phyloP scores from a whole-genome alignment of 2,888 invertebrate species.

The Drosophila paranaensis region DNA sequence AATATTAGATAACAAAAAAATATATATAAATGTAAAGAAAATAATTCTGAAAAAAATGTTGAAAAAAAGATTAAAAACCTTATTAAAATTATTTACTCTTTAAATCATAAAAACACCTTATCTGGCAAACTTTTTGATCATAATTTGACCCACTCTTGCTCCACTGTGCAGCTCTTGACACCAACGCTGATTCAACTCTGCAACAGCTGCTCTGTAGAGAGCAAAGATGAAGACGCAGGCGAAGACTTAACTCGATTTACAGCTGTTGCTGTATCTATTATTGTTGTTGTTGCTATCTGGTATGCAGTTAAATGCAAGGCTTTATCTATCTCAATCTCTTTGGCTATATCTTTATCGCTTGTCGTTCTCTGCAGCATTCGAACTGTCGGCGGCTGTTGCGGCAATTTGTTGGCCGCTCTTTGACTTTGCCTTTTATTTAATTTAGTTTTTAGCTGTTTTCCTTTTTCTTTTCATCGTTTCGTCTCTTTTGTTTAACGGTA shows the following conservation, averaged over 20 bases:
- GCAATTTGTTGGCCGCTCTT: constrained; percentile 63
- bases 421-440: constrained; percentile 65
- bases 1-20: not conserved
- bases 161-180: constrained; percentile 17
- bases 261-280: constrained; percentile 14
- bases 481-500: constrained; percentile 41
- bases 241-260: constrained; percentile 30
- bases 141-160: not conserved
- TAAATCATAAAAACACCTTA: too few relatives aligned
- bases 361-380: constrained; percentile 28
- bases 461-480: constrained; percentile 2
- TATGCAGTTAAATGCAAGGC: constrained; percentile 43
- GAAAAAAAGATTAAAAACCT: too few relatives aligned
- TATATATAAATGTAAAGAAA: too few relatives aligned
- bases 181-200: constrained; percentile 18
- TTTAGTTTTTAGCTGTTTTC: constrained; percentile 46
- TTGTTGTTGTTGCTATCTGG: constrained; percentile 6
- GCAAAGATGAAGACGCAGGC: constrained; percentile 1
- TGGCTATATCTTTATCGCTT: constrained; percentile 41
- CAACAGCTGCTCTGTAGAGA: constrained; percentile 28
- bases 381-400: constrained; percentile 55
- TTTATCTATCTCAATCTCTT: constrained; percentile 35
- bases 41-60: too few relatives aligned
- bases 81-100: too few relatives aligned
- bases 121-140: not conserved